Percentiles rank a stretch among this genome's conserved stretches.
These are phyloP conservation scores for Melanaphis sacchari DNA, from an alignment of 1,140 invertebrate genomes.

Conservation along the genomic window DNA sequence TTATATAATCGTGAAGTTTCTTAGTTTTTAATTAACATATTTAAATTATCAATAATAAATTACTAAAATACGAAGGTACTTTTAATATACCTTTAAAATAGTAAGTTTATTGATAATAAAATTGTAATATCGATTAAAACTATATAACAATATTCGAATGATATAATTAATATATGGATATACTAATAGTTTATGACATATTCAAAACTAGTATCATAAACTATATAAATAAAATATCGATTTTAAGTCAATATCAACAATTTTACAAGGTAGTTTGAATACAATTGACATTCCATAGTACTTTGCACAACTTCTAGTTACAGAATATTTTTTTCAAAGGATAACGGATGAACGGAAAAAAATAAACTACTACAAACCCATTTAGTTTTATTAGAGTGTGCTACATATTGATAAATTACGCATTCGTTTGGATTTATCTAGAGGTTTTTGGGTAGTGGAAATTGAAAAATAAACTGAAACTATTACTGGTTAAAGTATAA, in stretches of 20 bases:
- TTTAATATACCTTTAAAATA: too few relatives aligned
- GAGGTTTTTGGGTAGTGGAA: not conserved
- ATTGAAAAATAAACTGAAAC: conserved; percentile 51
- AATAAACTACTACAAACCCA: conserved; percentile 40
- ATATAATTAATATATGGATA: not conserved
- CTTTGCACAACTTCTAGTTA: not conserved
- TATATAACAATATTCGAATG: not conserved
- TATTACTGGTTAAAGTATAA: conserved; percentile 7
- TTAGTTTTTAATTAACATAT: too few relatives aligned
- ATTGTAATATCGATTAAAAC: too few relatives aligned
- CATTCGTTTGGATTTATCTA: conserved; percentile 45
- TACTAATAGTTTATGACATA: not conserved
- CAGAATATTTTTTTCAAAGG: not conserved
- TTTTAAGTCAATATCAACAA: not conserved
- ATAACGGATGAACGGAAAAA: not conserved
- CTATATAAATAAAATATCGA: not conserved
- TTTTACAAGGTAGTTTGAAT: not conserved
- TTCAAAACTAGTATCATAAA: not conserved
- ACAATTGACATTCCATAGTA: not conserved
- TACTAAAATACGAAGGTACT: too few relatives aligned
- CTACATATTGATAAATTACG: conserved; percentile 38
- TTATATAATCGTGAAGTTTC: too few relatives aligned
- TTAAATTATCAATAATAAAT: too few relatives aligned
- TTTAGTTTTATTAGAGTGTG: conserved; percentile 34
- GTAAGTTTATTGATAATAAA: too few relatives aligned